phyloP scores from a whole-genome alignment of 2,888 invertebrate species.

The Sarcophaga caerulescens region DNA sequence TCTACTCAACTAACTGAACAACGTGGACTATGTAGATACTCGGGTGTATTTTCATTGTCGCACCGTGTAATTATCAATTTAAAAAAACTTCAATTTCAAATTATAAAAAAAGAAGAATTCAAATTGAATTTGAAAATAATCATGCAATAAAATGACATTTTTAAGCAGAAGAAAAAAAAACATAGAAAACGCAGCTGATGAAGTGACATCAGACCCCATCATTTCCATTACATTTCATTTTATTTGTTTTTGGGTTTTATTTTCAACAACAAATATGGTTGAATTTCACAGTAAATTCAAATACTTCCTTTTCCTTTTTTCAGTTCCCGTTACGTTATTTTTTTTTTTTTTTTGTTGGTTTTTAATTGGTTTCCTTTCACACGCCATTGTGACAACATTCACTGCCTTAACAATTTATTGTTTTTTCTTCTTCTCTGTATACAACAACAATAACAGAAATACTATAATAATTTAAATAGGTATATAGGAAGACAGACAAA shows the following conservation, averaged over 20 bases:
- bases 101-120: background rate
- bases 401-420: conserved; percentile 63
- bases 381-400: conserved; percentile 68
- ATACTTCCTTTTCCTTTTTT: conserved; percentile 38
- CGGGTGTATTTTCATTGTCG: too few species aligned
- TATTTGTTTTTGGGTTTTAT: background rate
- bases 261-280: conserved; percentile 49
- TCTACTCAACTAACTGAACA: too few species aligned
- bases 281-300: conserved; percentile 48
- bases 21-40: too few species aligned
- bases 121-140: background rate
- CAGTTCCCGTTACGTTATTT: background rate
- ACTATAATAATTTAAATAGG: conserved; percentile 43
- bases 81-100: too few species aligned
- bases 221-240: conserved; percentile 18
- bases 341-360: background rate
- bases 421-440: conserved; percentile 49
- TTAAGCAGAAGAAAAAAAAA: background rate
- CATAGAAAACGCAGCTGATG: conserved; percentile 41
- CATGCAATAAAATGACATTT: conserved; percentile 33
- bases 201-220: conserved; percentile 50
- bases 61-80: too few species aligned
- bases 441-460: background rate
- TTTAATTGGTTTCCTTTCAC: conserved; percentile 69
- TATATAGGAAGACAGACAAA: conserved; percentile 1